Evolutionary conservation across 2,113 vertebrate genomes (phyloP).

Genomic region (Tilapia sparmanii): DNA sequence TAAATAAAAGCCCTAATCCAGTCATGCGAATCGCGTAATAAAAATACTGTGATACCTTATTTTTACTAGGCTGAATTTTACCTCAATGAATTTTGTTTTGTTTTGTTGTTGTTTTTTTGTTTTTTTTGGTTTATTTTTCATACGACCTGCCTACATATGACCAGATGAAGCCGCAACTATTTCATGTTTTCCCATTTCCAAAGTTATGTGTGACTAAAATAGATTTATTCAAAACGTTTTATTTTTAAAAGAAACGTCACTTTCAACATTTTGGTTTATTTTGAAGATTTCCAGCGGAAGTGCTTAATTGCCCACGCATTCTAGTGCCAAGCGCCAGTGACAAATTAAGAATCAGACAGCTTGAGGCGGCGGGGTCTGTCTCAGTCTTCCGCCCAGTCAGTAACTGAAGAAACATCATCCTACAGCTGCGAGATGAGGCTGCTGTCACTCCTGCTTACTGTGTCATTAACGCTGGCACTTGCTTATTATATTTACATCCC

Average conservation of each 20-base stretch:
- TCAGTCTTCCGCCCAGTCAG: neutral
- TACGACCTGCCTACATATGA: neutral
- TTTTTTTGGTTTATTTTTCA: neutral
- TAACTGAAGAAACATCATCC: neutral
- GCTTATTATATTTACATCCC: constrained; percentile 73
- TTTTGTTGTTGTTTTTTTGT: neutral
- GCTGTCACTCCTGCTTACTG: neutral
- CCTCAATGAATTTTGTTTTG: neutral
- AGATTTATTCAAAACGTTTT: neutral
- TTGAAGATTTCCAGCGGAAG: constrained; percentile 15
- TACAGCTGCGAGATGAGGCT: constrained; percentile 31
- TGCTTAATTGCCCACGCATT: neutral
- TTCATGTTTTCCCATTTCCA: neutral
- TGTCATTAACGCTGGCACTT: constrained; percentile 45
- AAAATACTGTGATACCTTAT: neutral
- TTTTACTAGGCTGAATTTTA: neutral
- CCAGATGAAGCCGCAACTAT: neutral
- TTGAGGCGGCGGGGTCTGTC: neutral
- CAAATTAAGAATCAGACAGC: neutral
- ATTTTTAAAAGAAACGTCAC: neutral
- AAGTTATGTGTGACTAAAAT: neutral
- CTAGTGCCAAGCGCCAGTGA: neutral
- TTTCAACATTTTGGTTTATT: neutral
- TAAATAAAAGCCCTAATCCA: neutral
- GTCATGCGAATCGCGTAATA: neutral